Conservation (phyloP, 2,113 vertebrate genomes). For the Brachyhypopomus gauderio region DNA sequence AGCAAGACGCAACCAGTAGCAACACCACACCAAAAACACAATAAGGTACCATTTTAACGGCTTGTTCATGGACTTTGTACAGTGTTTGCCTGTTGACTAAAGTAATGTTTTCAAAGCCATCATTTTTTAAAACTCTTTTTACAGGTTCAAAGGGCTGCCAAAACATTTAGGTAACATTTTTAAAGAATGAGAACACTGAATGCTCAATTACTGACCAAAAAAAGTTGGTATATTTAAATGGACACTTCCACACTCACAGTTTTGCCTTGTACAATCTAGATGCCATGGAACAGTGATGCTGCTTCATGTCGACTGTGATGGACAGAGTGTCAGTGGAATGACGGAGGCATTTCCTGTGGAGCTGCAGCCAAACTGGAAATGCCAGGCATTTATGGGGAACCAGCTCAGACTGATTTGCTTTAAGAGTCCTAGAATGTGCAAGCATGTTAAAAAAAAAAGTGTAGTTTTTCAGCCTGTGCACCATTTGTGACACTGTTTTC, state of each 20-base stretch:
- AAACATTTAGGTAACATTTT: no score
- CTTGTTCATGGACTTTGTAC: background rate
- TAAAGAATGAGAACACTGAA: no score
- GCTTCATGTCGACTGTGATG: background rate
- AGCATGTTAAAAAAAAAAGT: background rate
- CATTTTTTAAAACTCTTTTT: no score
- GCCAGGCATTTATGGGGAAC: constrained; percentile 14
- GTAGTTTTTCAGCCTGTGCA: constrained; percentile 11
- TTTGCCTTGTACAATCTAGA: background rate
- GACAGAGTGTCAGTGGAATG: background rate
- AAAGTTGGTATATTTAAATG: background rate
- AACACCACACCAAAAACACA: constrained; percentile 83
- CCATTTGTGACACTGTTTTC: background rate
- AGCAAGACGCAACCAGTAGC: constrained; percentile 76
- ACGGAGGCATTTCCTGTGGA: constrained; percentile 1
- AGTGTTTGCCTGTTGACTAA: background rate
- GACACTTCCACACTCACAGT: background rate
- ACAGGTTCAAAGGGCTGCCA: no score
- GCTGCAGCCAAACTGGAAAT: constrained; percentile 7
- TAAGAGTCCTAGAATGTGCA: background rate
- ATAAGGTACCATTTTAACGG: constrained; percentile 70
- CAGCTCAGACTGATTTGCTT: background rate
- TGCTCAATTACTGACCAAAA: no score
- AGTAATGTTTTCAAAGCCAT: no score
- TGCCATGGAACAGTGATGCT: background rate